Base-by-base conservation (phyloP, 2,113 vertebrate genomes). In the Thamnophis sirtalis region DNA sequence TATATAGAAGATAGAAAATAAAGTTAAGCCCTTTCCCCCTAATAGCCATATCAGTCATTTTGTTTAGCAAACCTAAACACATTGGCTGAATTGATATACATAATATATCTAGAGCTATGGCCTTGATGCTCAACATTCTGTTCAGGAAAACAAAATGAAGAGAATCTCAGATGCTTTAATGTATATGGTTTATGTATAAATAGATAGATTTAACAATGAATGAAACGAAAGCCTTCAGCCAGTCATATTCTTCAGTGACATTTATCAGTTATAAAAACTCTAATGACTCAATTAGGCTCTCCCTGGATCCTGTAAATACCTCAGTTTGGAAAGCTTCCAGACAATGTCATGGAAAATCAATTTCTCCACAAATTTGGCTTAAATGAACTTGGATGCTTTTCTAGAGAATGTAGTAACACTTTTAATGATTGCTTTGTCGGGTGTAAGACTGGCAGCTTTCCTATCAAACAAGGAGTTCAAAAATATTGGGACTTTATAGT, bases 351-450 rank as follows among this genome's bases (percentile, higher is more conserved):
- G 89, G 95, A 95, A 95, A 95, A 50, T 54, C 56, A 63, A 95
- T 95, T 95, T 95, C 63, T 3, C 84, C 88, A 94, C 94, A 95
- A 55, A 93, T 96, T 96, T 95, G 94, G 84, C 93, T 93, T 33
- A 89, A n/a, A 93, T 88, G 50, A 80, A 92, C 90, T 92, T 96
- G 95, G 86, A 88, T 3, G 0, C 73, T 63, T 87, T 80, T 0
- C 73, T 85, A 0, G 92, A 73, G 93, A 92, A n/a, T 0, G 22
- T 8, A 0, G 63, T 22, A 88, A n/a, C 26, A 0, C 19, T 53
- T 22, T 56, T 60, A 0, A 58, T 63, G 68, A 55, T 89, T 86
- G 21, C 28, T 90, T 89, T 9, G 3, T 3, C 28, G 2, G 49
- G 9, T 90, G 49, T 88, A 63, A 51, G 54, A 86, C 56, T n/a